phyloP scores from a whole-genome alignment of 1,140 invertebrate genomes.

The Lithobius niger region DNA sequence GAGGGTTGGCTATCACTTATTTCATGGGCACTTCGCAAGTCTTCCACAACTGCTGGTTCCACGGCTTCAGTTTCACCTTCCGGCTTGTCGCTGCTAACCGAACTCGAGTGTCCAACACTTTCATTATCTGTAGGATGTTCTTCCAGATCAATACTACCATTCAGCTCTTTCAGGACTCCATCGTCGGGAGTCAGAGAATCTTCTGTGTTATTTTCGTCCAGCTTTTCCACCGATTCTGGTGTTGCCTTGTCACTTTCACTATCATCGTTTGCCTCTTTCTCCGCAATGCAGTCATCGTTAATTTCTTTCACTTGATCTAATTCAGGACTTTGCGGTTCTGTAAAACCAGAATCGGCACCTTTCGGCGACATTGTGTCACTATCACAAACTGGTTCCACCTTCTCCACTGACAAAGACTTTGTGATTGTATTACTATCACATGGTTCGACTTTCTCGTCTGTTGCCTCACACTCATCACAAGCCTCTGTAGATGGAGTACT shows the following conservation, averaged over 20 bases:
- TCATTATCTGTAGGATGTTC: background rate
- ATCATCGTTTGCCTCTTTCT: background rate
- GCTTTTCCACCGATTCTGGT: too few species aligned
- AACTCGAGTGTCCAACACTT: too few species aligned
- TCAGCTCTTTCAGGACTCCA: too few species aligned
- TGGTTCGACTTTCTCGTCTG: too few species aligned
- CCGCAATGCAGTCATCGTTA: background rate
- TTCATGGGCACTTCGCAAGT: slow-evolving; percentile 8
- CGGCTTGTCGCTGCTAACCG: slow-evolving; percentile 5
- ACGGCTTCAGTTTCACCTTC: slow-evolving; percentile 11
- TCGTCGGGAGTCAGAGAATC: too few species aligned
- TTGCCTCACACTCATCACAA: background rate
- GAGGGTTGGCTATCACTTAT: too few species aligned
- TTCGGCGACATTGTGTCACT: slow-evolving; percentile 3
- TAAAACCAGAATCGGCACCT: slow-evolving; percentile 11
- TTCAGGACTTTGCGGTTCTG: slow-evolving; percentile 12
- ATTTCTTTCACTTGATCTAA: slow-evolving; percentile 7
- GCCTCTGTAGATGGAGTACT: background rate
- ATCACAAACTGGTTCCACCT: too few species aligned
- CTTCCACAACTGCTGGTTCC: slow-evolving; percentile 12
- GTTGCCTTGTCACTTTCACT: too few species aligned
- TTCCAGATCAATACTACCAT: too few species aligned
- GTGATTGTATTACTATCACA: too few species aligned
- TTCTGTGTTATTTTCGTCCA: too few species aligned
- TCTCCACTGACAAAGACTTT: too few species aligned